Conservation (phyloP, 2,888 invertebrate species). For the Nephrotoma flavescens region DNA sequence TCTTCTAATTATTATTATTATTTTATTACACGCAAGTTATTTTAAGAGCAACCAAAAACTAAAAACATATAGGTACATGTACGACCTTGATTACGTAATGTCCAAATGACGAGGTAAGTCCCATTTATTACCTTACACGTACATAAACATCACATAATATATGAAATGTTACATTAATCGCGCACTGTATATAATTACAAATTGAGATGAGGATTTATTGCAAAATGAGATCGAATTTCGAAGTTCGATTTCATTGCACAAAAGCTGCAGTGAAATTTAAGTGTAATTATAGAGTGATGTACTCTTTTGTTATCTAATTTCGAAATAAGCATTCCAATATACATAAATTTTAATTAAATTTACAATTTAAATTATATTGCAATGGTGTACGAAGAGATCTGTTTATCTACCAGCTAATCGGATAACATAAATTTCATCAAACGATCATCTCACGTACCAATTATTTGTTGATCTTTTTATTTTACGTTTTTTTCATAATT, state of each 20-base stretch:
- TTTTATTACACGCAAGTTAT: background rate
- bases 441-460: background rate
- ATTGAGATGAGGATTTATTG: background rate
- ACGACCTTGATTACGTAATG: background rate
- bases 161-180: background rate
- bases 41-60: background rate
- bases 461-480: background rate
- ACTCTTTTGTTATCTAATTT: too few species aligned
- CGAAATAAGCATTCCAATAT: background rate
- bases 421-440: background rate
- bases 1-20: background rate
- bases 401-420: background rate
- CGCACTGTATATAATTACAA: background rate
- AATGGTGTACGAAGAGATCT: background rate
- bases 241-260: background rate
- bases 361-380: background rate
- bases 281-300: too few species aligned
- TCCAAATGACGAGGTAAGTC: background rate
- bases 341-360: background rate
- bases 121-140: background rate
- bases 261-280: too few species aligned
- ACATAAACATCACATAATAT: background rate
- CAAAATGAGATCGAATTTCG: background rate
- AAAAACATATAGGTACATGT: background rate
- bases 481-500: background rate